A percentile compares a stretch with the other conserved stretches of the same genome.
phyloP scores from a whole-genome alignment of 1,140 invertebrate species.

The Drosophila triauraria region DNA sequence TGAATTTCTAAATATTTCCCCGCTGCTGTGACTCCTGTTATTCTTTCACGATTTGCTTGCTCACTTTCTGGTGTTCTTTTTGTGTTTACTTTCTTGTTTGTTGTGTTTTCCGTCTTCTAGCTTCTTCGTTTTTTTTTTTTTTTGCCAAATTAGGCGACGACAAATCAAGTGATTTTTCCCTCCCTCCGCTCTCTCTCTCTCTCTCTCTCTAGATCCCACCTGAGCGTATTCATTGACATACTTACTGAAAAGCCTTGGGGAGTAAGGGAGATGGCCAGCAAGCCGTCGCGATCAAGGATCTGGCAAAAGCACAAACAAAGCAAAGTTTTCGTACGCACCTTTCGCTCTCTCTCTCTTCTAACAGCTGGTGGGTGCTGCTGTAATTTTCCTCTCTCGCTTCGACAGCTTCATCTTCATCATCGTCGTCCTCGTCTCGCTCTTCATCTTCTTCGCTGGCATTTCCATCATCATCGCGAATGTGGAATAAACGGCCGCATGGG shows the following conservation, averaged over 20 bases:
- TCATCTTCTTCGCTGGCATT: slow-evolving; percentile 13
- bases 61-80: background rate
- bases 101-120: slow-evolving; percentile 6
- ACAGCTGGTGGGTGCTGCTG: slow-evolving; percentile 21
- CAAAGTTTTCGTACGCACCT: slow-evolving; percentile 3
- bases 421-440: slow-evolving; percentile 10
- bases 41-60: slow-evolving; percentile 4
- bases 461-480: slow-evolving; percentile 48
- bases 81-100: slow-evolving; percentile 22
- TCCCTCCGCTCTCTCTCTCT: background rate
- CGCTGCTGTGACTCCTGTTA: background rate
- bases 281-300: slow-evolving; percentile 38
- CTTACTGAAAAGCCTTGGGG: slow-evolving; percentile 60
- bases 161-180: slow-evolving; percentile 28
- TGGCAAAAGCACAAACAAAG: slow-evolving; percentile 5
- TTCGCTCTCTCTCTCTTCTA: slow-evolving; percentile 19
- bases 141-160: slow-evolving; percentile 69
- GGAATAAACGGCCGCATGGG: slow-evolving; percentile 73
- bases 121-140: slow-evolving; percentile 13
- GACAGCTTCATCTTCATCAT: slow-evolving; percentile 19
- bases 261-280: slow-evolving; percentile 9
- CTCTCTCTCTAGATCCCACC: slow-evolving; percentile 7
- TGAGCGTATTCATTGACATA: slow-evolving; percentile 61
- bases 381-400: slow-evolving; percentile 19
- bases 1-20: background rate